phyloP scores from a whole-genome alignment of 2,113 vertebrate species.

The Oreotrochilus melanogaster region DNA sequence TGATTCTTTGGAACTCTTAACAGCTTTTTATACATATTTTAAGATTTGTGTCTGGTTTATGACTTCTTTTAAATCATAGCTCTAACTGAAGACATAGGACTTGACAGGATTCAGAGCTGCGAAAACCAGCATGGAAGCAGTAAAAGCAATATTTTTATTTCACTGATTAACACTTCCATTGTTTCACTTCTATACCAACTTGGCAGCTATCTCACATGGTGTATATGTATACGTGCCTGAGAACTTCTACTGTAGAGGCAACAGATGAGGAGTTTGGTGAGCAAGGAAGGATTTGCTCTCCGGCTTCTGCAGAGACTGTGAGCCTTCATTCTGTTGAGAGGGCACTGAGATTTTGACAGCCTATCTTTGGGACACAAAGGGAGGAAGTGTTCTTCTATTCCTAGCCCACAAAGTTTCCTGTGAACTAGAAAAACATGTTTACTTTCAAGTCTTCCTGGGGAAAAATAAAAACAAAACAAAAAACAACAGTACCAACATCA shows the following conservation, averaged over 20 bases:
- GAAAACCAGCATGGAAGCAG: slow-evolving; percentile 21
- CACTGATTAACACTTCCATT: slow-evolving; percentile 29
- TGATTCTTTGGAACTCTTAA: slow-evolving; percentile 4
- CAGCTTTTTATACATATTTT: background rate
- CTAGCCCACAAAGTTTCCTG: slow-evolving; percentile 41
- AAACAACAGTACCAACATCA: background rate
- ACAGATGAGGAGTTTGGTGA: background rate
- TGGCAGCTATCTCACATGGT: background rate
- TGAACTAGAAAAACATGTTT: slow-evolving; percentile 54
- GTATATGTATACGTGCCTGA: background rate
- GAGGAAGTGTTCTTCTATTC: slow-evolving; percentile 43
- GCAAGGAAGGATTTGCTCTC: background rate
- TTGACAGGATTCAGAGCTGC: slow-evolving; percentile 15
- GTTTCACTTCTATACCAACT: background rate
- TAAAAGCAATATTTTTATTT: slow-evolving; percentile 37
- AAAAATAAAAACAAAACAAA: background rate
- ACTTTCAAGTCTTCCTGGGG: background rate
- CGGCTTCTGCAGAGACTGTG: background rate
- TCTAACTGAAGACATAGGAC: slow-evolving; percentile 43
- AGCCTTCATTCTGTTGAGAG: background rate
- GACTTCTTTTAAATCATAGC: slow-evolving; percentile 23
- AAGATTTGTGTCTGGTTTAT: slow-evolving; percentile 18
- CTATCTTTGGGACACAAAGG: slow-evolving; percentile 43
- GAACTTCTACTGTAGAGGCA: background rate
- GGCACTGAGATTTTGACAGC: background rate